A percentile compares a stretch with the other conserved stretches of the same genome.
Conservation (phyloP, 2,113 vertebrate genomes). For the Nerophis ophidion region DNA sequence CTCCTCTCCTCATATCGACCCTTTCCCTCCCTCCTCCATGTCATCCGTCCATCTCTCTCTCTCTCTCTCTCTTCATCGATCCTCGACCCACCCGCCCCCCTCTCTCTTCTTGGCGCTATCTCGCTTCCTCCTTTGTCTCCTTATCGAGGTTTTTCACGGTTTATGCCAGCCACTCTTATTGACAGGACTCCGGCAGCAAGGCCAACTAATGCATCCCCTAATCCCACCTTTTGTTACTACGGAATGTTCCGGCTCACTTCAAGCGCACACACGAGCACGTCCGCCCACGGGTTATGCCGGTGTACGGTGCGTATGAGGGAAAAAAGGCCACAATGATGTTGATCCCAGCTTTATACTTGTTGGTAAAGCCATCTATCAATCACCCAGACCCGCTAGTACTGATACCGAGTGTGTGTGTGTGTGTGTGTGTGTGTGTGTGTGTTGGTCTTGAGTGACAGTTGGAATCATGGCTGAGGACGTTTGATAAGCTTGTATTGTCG, state of each 20-base stretch:
- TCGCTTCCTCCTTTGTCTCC: slow-evolving; percentile 85
- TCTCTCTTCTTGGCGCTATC: slow-evolving; percentile 62
- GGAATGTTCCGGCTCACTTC: slow-evolving; percentile 78
- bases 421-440: slow-evolving; percentile 34
- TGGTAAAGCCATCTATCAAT: slow-evolving; percentile 98
- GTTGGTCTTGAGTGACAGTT: slow-evolving; percentile 89
- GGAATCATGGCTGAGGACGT: slow-evolving; percentile 96
- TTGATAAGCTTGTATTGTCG: slow-evolving; percentile 98
- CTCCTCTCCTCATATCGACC: slow-evolving; percentile 51
- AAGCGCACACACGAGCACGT: slow-evolving; percentile 3
- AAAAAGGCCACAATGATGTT: slow-evolving; percentile 83
- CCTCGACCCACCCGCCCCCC: slow-evolving; percentile 63
- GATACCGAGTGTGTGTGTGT: slow-evolving; percentile 1
- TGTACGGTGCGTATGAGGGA: slow-evolving; percentile 61
- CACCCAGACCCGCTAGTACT: slow-evolving; percentile 64
- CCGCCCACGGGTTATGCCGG: slow-evolving; percentile 20
- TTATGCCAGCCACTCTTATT: slow-evolving; percentile 97
- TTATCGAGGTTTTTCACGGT: slow-evolving; percentile 96
- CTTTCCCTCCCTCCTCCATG: slow-evolving; percentile 13
- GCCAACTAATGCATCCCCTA: slow-evolving; percentile 99
- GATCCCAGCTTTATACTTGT: slow-evolving; percentile 94
- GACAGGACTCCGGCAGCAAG: slow-evolving; percentile 89
- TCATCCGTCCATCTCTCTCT: slow-evolving; percentile 35
- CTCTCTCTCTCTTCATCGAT: slow-evolving; percentile 40
- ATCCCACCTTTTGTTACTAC: slow-evolving; percentile 96